phyloP scores from a whole-genome alignment of 2,113 vertebrate genomes.

The Rousettus leschenaultii region DNA sequence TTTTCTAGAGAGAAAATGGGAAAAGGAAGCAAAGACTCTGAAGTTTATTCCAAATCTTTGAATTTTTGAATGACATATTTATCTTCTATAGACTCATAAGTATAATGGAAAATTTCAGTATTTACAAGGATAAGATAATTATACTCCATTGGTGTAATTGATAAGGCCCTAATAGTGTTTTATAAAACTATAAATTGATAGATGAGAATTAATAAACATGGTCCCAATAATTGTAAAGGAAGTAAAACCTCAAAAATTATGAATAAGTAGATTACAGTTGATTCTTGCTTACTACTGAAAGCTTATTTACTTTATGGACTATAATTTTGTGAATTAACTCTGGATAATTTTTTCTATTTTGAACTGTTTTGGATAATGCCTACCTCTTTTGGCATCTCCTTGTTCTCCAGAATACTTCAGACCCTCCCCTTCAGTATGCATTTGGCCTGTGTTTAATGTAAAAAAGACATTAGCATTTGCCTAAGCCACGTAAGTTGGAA shows the following conservation, averaged over 20 bases:
- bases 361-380: background rate
- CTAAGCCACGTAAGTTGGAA: background rate
- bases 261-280: background rate
- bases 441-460: background rate
- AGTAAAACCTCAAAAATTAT: background rate
- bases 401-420: background rate
- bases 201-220: background rate
- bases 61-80: background rate
- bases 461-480: conserved; percentile 28
- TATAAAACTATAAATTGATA: background rate
- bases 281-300: conserved; percentile 5
- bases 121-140: background rate
- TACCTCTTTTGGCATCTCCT: background rate
- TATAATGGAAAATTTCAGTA: conserved; percentile 26
- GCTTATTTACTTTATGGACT: background rate
- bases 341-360: conserved; percentile 37
- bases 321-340: conserved; percentile 17
- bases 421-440: background rate
- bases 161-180: background rate
- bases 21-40: background rate
- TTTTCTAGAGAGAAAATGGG: background rate
- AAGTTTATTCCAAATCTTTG: background rate
- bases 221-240: background rate
- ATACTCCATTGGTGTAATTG: background rate
- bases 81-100: background rate